These are phyloP conservation scores for Operophtera brumata DNA, from an alignment of 2,888 invertebrate genomes.

Conservation along the genomic window DNA sequence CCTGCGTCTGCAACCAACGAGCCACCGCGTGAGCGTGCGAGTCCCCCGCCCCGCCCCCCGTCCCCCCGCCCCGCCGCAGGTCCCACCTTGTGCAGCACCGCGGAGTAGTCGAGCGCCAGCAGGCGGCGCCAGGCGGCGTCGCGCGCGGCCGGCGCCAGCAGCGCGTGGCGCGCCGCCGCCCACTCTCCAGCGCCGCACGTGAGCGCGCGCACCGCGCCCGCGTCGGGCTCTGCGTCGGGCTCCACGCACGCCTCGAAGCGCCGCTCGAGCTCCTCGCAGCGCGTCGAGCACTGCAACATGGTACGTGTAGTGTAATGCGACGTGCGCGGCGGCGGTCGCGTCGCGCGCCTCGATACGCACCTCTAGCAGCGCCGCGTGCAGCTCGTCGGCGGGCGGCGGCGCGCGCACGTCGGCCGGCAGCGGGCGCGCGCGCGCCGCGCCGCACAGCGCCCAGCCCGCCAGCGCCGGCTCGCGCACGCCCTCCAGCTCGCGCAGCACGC, in stretches of 20 bases:
- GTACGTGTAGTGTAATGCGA: background rate
- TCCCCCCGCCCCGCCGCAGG: background rate
- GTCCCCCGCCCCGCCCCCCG: slow-evolving; percentile 6
- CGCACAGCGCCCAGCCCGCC: slow-evolving; percentile 33
- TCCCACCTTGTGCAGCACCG: too few species aligned
- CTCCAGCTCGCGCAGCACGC: slow-evolving; percentile 36
- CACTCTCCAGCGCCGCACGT: slow-evolving; percentile 48
- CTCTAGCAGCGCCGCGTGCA: slow-evolving; percentile 20
- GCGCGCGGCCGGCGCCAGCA: slow-evolving; percentile 33
- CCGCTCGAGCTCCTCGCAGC: slow-evolving; percentile 43
- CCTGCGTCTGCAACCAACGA: slow-evolving; percentile 6
- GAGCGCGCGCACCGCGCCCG: slow-evolving; percentile 32
- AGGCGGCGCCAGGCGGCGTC: slow-evolving; percentile 21
- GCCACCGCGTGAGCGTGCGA: background rate
- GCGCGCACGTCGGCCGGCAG: slow-evolving; percentile 32
- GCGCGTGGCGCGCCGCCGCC: slow-evolving; percentile 42
- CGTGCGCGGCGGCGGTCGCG: slow-evolving; percentile 25
- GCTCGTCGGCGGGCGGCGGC: slow-evolving; percentile 27
- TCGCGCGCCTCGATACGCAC: slow-evolving; percentile 1
- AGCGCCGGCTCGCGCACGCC: slow-evolving; percentile 26
- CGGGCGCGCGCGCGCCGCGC: slow-evolving; percentile 23
- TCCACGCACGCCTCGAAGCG: slow-evolving; percentile 26
- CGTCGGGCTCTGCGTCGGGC: slow-evolving; percentile 12
- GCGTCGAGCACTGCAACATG: slow-evolving; percentile 41
- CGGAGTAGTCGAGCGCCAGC: background rate